These are phyloP conservation scores for Tiliacea aurago DNA, from an alignment of 2,888 invertebrate genomes.

Conservation along the genomic window DNA sequence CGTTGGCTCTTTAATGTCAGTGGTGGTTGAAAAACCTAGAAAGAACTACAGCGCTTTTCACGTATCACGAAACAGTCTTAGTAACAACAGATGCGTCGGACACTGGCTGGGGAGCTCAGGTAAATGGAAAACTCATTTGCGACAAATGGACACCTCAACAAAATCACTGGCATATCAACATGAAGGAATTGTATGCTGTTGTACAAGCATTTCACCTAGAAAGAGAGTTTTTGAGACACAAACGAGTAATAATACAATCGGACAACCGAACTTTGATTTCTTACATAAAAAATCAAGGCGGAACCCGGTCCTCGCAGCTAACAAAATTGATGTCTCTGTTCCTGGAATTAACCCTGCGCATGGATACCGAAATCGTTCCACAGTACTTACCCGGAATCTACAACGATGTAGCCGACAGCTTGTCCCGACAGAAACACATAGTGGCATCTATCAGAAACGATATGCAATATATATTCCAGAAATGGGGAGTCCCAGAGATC, in stretches of 20 bases:
- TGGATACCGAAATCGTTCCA: neutral
- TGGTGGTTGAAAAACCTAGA: neutral
- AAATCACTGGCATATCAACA: neutral
- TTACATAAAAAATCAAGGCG: neutral
- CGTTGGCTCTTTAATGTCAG: neutral
- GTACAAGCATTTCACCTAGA: neutral
- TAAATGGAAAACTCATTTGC: neutral
- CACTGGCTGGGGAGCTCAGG: neutral
- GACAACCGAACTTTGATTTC: neutral
- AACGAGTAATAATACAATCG: conserved; percentile 3
- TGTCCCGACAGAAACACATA: no score
- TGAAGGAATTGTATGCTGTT: neutral
- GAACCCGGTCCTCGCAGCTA: neutral
- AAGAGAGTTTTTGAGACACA: neutral
- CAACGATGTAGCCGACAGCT: no score
- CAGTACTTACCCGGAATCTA: no score
- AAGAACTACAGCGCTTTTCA: neutral
- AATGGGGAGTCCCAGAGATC: neutral
- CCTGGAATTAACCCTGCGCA: neutral
- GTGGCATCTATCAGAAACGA: neutral
- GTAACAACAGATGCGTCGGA: conserved; percentile 1
- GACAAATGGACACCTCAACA: neutral
- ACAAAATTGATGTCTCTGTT: neutral
- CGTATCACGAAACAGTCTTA: neutral
- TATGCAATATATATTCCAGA: neutral